A percentile compares a stretch with the other conserved stretches of the same genome.
Conservation (phyloP, 2,113 vertebrate genomes). For the Clarias magur region DNA sequence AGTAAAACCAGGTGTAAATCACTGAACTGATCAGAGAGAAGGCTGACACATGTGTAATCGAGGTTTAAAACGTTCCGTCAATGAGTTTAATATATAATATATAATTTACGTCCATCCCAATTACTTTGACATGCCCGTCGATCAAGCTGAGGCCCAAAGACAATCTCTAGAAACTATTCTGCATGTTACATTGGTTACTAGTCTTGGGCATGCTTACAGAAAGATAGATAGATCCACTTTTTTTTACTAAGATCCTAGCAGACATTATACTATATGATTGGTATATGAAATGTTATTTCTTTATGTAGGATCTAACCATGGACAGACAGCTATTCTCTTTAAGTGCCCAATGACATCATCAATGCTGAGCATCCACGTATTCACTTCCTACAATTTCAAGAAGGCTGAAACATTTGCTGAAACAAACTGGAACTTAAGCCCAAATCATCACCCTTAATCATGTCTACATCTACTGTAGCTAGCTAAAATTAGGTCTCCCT, state of each 20-base stretch:
- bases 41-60: neutral
- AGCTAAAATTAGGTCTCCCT: neutral
- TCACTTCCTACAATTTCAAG: neutral
- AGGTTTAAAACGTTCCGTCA: neutral
- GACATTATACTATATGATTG: neutral
- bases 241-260: neutral
- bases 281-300: neutral
- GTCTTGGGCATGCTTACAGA: neutral
- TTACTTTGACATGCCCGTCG: neutral
- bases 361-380: neutral
- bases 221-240: neutral
- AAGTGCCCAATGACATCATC: neutral
- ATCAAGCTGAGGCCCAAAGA: neutral
- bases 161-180: neutral
- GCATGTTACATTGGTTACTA: neutral
- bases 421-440: neutral
- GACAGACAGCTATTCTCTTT: neutral
- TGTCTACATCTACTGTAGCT: neutral
- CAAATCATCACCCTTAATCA: neutral
- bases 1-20: slow-evolving; percentile 20
- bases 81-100: neutral
- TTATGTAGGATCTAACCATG: neutral
- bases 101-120: neutral
- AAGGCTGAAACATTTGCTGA: neutral
- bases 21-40: no score